Percentiles rank a stretch among this genome's conserved stretches.
phyloP scores from a whole-genome alignment of 2,797 vertebrate species.

The Zalophus californianus region DNA sequence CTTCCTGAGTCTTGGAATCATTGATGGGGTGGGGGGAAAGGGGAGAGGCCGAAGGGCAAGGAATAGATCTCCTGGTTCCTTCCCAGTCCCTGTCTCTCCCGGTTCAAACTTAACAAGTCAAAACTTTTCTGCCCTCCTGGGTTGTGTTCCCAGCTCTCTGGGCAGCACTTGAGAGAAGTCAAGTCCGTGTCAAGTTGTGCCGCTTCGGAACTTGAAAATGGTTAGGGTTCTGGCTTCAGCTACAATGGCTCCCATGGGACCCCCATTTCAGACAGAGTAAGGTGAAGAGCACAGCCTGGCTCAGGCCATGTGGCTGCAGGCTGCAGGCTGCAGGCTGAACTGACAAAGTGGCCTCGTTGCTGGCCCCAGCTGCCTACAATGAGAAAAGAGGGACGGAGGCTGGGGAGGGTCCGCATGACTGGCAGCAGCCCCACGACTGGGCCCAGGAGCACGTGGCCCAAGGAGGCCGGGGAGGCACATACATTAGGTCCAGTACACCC shows the following conservation, averaged over 20 bases:
- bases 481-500: not conserved
- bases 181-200: fast-evolving
- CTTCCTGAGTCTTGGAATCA: not conserved
- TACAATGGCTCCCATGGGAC: not conserved
- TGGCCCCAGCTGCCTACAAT: no score
- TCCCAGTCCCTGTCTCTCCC: not conserved
- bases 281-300: not conserved
- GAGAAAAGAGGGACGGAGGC: not conserved
- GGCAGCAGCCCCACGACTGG: not conserved
- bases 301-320: not conserved
- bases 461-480: not conserved
- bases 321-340: not conserved
- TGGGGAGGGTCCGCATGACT: not conserved
- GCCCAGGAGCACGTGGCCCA: not conserved
- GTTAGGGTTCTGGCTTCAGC: not conserved
- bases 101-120: not conserved
- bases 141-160: not conserved
- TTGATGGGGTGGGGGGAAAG: fast-evolving
- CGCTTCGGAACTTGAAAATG: not conserved
- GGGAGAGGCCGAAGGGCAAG: not conserved
- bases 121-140: not conserved
- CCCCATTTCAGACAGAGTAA: not conserved
- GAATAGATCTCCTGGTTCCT: not conserved
- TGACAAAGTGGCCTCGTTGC: no score
- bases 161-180: not conserved